Percentiles rank a stretch among this genome's conserved stretches.
Evolutionary conservation across 2,888 invertebrate species (phyloP).

Genomic region (Theristus sp.): DNA sequence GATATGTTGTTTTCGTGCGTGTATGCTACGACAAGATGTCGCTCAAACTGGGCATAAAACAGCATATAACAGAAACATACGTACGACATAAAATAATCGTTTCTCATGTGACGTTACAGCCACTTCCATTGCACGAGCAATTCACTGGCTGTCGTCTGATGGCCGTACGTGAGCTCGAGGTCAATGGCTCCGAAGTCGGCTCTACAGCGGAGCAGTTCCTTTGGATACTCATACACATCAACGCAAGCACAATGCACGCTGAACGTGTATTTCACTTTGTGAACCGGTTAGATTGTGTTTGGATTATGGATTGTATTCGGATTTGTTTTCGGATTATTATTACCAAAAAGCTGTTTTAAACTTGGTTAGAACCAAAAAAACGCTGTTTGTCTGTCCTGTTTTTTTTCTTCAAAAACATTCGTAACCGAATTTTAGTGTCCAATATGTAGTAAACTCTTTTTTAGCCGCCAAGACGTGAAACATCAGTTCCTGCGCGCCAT

Average conservation of each 20-base stretch:
- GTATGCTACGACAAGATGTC: too few relatives aligned
- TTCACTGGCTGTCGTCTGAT: constrained; percentile 2
- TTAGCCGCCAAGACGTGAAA: constrained; percentile 4
- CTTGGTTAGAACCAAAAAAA: too few relatives aligned
- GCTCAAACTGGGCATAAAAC: background rate
- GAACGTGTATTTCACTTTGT: constrained; percentile 8
- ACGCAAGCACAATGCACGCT: background rate
- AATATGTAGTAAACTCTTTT: too few relatives aligned
- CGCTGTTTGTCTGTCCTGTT: too few relatives aligned
- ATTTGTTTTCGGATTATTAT: too few relatives aligned
- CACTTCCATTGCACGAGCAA: background rate
- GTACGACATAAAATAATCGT: background rate
- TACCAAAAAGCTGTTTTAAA: too few relatives aligned
- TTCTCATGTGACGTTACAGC: too few relatives aligned
- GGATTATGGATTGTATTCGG: too few relatives aligned
- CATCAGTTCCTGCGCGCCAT: constrained; percentile 9
- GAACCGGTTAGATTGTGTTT: constrained; percentile 4
- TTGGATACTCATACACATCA: constrained; percentile 9
- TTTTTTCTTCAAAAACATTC: too few relatives aligned
- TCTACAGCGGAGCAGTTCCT: background rate
- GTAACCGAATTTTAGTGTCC: too few relatives aligned
- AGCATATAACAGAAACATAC: background rate
- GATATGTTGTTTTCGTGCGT: too few relatives aligned
- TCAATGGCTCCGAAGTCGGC: constrained; percentile 8
- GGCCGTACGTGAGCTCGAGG: constrained; percentile 7